Evolutionary conservation across 2,113 vertebrate genomes (phyloP), one percentile per base, ranked within the genome.

Genomic region (Myrmecophaga tridactyla): DNA sequence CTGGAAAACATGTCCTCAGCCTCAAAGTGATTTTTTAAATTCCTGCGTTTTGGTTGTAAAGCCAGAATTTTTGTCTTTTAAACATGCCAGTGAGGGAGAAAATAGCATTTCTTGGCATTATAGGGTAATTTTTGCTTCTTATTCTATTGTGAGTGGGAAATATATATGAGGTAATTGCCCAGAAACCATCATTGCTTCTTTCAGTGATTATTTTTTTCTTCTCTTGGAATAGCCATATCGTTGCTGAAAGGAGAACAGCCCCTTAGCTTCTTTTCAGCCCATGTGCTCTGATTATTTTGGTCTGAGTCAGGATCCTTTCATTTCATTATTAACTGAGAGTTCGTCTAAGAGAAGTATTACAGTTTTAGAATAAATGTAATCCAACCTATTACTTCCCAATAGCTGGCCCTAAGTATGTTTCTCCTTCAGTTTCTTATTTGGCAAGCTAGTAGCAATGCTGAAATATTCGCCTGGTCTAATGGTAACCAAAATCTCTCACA

Each of bases 81-180:
- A 8, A 93, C 53, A 84, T 93, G 92, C 96, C 96, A 97, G 27
- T 15, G 56, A 95, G 80, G 56, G 70, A 96, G 94, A 96, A 96
- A 97, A 96, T 94, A 97, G 77, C 88, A 89, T 96, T 97, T 95
- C 86, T 92, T 96, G 96, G 96, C 86, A 81, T 53, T 6, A 6
- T 0, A 34, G 72, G 23, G 76, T 78, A 43, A 86, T 69, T 86
- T 94, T 62, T 82, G 58, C 84, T 93, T 95, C 70, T 89, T 94
- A 73, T 70, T 77, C 72, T 87, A 90, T 93, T 96, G 60, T 84
- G 87, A 84, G 29, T 43, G 72, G 82, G 73, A 93, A 93, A 95
- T 87, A 89, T 36, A 94, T 77, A 56, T 11, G 48, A 96, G 86
- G 86, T 89, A 60, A 86, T 23, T 72, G 58, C 69, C 94, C 96